phyloP scores from a whole-genome alignment of 2,888 invertebrate species.

The Cabera pusaria region DNA sequence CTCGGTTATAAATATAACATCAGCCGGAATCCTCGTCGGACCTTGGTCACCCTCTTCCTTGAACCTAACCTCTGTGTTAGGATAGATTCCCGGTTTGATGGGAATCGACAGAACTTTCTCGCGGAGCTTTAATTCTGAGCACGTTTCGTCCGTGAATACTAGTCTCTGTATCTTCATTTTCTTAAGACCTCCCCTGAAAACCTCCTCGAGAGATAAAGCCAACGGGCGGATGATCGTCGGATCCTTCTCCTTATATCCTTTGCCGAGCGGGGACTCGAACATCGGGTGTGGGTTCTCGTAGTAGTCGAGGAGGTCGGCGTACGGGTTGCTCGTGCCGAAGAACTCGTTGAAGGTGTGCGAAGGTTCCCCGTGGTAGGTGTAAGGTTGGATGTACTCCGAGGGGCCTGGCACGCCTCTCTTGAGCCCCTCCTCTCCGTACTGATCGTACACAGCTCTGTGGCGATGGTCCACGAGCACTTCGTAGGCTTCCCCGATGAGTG shows the following conservation, averaged over 20 bases:
- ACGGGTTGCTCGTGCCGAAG: slow-evolving; percentile 93
- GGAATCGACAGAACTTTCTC: slow-evolving; percentile 90
- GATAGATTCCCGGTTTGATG: slow-evolving; percentile 88
- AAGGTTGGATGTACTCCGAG: slow-evolving; percentile 86
- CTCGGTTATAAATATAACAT: slow-evolving; percentile 89
- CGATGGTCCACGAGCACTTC: slow-evolving; percentile 88
- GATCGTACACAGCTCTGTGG: slow-evolving; percentile 91
- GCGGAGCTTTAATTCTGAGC: slow-evolving; percentile 83
- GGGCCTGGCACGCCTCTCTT: slow-evolving; percentile 91
- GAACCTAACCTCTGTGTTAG: slow-evolving; percentile 88
- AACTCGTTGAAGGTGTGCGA: slow-evolving; percentile 89
- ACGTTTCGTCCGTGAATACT: slow-evolving; percentile 86
- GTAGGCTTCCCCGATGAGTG: slow-evolving; percentile 89
- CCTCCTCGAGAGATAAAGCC: slow-evolving; percentile 78
- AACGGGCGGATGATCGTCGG: slow-evolving; percentile 73
- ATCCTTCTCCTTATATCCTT: slow-evolving; percentile 85
- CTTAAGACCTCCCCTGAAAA: slow-evolving; percentile 90
- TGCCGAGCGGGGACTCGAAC: slow-evolving; percentile 84
- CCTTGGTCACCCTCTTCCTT: slow-evolving; percentile 92
- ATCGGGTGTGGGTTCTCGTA: slow-evolving; percentile 85
- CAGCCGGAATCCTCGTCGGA: slow-evolving; percentile 88
- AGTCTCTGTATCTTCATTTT: slow-evolving; percentile 91
- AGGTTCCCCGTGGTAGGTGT: slow-evolving; percentile 92
- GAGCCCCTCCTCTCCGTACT: slow-evolving; percentile 94
- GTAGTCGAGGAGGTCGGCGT: slow-evolving; percentile 88